Evolutionary conservation across 1,140 invertebrate species (phyloP), one percentile per base, ranked within the genome.

Genomic region (Trissolcus basalis): DNA sequence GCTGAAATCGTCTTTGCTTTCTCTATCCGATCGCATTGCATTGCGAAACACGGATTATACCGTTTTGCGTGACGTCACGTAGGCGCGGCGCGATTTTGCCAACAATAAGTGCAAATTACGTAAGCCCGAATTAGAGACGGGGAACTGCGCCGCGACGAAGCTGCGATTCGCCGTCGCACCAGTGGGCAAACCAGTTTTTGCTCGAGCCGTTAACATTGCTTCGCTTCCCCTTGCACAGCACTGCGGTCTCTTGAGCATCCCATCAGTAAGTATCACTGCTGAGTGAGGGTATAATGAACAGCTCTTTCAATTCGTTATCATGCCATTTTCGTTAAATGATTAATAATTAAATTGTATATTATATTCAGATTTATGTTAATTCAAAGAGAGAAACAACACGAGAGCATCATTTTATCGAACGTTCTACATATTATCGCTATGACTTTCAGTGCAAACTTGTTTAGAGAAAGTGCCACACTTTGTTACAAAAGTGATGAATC

Each of bases 61-160:
- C 78, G 77, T 27, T n/a, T 77, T 74, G 73, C 73, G 69, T 79
- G 72, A 79, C 77, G 77, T 79, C 77, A 79, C 55, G 65, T 68
- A 79, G 77, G 77, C 63, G 77, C 77, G 69, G 77, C 77, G 56
- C 51, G 60, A 68, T 75, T 65, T 72, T 55, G 64, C 63, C 64
- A 73, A 77, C 75, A 72, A 77, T 77, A 69, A 68, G 69, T 60
- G 69, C 48, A 61, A 71, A 77, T 77, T 77, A 72, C 64, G 69
- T 63, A 77, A 77, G 69, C 59, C 64, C 4, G 47, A 72, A 77
- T 77, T 72, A 58, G 65, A 72, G 64, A 14, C 44, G 50, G 19
- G 49, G 19, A 70, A 65, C 50, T 56, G 14, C 58, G 59, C 64
- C 10, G 15, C 11, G 43, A 44, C 43, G 61, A 48, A 15, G 45